phyloP scores from a whole-genome alignment of 2,888 invertebrate species.

The Dryococelus australis region DNA sequence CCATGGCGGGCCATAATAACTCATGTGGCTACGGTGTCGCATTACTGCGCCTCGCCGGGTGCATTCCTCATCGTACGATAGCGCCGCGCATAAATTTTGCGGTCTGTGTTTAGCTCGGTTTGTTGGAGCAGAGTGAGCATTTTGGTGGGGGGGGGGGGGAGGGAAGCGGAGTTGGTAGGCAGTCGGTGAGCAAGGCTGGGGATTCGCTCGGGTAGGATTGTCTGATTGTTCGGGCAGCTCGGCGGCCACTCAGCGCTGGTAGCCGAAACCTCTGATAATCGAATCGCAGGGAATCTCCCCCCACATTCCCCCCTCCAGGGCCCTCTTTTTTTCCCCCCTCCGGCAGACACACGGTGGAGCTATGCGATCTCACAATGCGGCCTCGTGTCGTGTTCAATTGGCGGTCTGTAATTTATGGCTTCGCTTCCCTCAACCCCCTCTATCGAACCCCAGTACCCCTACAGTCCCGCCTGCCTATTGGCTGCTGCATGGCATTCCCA shows the following conservation, averaged over 20 bases:
- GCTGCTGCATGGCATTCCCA: background rate
- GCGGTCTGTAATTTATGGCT: background rate
- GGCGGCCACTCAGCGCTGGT: background rate
- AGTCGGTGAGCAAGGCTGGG: background rate
- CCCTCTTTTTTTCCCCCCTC: background rate
- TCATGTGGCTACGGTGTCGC: slow-evolving; percentile 8
- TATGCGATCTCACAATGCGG: slow-evolving; percentile 11
- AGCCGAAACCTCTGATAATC: slow-evolving; percentile 10
- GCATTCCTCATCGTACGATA: slow-evolving; percentile 10
- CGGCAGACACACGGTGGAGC: background rate
- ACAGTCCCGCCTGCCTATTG: background rate
- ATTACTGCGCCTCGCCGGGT: background rate
- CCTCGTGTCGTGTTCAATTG: background rate
- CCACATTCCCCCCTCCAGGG: background rate
- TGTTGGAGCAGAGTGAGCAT: too few relatives aligned
- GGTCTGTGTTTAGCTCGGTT: background rate
- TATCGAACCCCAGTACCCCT: background rate
- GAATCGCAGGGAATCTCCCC: background rate
- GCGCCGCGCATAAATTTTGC: background rate
- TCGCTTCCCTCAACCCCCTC: background rate
- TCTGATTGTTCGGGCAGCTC: background rate
- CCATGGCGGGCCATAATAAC: background rate
- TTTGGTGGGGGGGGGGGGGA: background rate
- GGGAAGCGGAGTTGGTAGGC: background rate
- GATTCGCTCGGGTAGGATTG: background rate